Conservation (phyloP, 2,113 vertebrate genomes). For the Scatophagus argus region DNA sequence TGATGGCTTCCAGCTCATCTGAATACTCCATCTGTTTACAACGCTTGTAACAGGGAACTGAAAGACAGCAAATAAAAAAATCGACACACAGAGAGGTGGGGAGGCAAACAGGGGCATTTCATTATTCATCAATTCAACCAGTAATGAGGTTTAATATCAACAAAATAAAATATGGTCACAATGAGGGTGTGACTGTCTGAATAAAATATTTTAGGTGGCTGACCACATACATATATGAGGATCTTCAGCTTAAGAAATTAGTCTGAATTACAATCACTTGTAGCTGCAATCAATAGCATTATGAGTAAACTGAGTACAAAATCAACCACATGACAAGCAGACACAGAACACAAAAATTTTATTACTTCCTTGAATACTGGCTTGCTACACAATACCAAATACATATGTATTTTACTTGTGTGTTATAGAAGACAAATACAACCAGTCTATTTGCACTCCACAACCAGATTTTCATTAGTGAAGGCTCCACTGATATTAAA, state of each 20-base stretch:
- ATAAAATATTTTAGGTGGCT: background rate
- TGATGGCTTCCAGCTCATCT: slow-evolving; percentile 97
- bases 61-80: background rate
- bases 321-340: no score
- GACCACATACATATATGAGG: background rate
- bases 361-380: no score
- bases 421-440: no score
- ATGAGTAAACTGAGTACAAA: no score
- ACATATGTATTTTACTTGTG: no score
- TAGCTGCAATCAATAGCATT: no score
- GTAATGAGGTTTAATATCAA: background rate
- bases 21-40: slow-evolving; percentile 99
- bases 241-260: background rate
- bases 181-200: background rate
- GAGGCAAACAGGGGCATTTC: background rate
- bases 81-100: background rate
- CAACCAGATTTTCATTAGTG: no score
- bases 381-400: no score
- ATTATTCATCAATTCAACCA: background rate
- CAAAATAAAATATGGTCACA: background rate
- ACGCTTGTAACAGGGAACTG: slow-evolving; percentile 97
- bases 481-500: no score
- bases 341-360: no score
- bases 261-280: no score
- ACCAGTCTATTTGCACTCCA: no score